A percentile compares a stretch with the other conserved stretches of the same genome.
These are phyloP conservation scores for Oryzias sinensis DNA, from an alignment of 2,797 vertebrate genomes.

Conservation along the genomic window DNA sequence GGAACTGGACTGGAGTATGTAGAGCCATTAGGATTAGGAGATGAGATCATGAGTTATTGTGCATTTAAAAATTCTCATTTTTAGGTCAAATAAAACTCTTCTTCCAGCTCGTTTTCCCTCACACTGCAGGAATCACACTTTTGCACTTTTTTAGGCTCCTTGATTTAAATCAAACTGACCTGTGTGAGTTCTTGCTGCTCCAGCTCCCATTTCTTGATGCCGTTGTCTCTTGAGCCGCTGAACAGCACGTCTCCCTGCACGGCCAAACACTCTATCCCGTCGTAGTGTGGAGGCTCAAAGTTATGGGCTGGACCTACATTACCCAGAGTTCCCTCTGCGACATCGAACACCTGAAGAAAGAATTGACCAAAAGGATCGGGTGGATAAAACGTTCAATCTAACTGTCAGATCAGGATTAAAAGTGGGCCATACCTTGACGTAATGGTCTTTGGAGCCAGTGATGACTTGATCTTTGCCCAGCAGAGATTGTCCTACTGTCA, in stretches of 20 bases:
- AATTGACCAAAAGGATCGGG: background rate
- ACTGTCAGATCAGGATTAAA: background rate
- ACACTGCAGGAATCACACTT: too few relatives aligned
- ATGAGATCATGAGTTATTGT: too few relatives aligned
- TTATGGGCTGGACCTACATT: constrained; percentile 93
- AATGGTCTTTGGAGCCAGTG: constrained; percentile 98
- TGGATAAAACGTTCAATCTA: background rate
- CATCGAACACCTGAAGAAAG: constrained; percentile 87
- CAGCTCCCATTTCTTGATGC: constrained; percentile 98
- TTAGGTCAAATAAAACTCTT: too few relatives aligned
- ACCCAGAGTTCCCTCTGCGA: constrained; percentile 85
- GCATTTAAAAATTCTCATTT: too few relatives aligned
- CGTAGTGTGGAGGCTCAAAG: constrained; percentile 97
- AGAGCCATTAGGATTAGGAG: too few relatives aligned
- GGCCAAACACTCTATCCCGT: constrained; percentile 94
- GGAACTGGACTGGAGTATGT: too few relatives aligned
- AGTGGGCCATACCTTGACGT: constrained; percentile 84
- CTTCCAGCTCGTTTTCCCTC: too few relatives aligned
- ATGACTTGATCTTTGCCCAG: constrained; percentile 92
- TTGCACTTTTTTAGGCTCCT: background rate
- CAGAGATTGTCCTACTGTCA: constrained; percentile 88
- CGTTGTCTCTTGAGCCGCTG: constrained; percentile 95
- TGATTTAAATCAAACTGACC: constrained; percentile 69
- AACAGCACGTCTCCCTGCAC: constrained; percentile 90
- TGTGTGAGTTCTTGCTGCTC: constrained; percentile 93